phyloP scores from a whole-genome alignment of 2,797 vertebrate genomes.

The Myioborus miniatus region DNA sequence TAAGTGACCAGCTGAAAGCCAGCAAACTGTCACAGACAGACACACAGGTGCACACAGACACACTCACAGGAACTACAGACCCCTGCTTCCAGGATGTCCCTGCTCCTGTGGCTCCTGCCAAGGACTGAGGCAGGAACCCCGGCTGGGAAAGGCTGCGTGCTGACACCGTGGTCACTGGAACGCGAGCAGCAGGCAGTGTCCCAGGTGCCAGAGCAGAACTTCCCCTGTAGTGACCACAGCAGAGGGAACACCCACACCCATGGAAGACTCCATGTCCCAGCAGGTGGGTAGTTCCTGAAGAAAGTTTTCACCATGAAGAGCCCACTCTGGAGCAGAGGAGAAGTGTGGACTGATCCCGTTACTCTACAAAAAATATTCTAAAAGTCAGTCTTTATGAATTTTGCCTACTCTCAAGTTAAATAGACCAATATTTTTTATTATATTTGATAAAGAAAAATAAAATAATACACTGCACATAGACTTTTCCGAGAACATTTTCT shows the following conservation, averaged over 20 bases:
- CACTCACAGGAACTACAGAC: fast-evolving
- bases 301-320: fast-evolving
- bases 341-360: not conserved
- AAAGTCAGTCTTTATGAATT: not conserved
- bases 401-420: not conserved
- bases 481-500: not conserved
- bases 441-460: not conserved
- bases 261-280: not conserved
- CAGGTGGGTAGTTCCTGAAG: not conserved
- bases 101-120: not conserved
- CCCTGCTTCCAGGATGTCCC: fast-evolving
- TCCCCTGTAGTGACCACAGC: not conserved
- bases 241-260: not conserved
- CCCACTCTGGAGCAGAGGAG: not conserved
- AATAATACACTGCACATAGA: not conserved
- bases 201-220: not conserved
- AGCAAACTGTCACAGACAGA: not conserved
- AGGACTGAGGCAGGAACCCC: not conserved
- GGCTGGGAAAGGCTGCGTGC: fast-evolving
- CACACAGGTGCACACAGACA: not conserved
- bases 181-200: not conserved
- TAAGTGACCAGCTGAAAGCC: not conserved
- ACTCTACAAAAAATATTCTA: not conserved
- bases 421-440: not conserved
- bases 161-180: not conserved